These are phyloP conservation scores for Gobiocypris rarus DNA, from an alignment of 2,113 vertebrate species.

Conservation along the genomic window DNA sequence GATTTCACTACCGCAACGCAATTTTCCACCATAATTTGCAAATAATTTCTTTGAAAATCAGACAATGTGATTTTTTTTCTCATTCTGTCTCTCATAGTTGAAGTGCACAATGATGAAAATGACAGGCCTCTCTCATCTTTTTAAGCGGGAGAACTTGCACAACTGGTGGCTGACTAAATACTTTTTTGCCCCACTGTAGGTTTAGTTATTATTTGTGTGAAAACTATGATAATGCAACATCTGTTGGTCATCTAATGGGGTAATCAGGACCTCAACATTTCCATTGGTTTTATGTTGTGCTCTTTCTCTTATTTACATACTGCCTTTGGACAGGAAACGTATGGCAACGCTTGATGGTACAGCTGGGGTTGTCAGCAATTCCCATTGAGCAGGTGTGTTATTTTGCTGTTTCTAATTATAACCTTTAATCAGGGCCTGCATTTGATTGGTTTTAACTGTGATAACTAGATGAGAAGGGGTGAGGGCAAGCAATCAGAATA, in stretches of 20 bases:
- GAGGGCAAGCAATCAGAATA: conserved; percentile 65
- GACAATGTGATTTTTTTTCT: no score
- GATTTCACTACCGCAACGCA: no score
- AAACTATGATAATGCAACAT: not conserved
- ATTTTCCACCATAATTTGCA: no score
- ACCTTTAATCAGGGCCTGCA: conserved; percentile 65
- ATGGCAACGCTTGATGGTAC: conserved; percentile 23
- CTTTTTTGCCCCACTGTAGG: no score
- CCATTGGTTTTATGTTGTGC: not conserved
- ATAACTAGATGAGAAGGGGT: conserved; percentile 58
- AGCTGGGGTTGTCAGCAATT: conserved; percentile 49
- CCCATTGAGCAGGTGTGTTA: conserved; percentile 60
- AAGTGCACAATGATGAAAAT: no score
- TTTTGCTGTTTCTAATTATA: conserved; percentile 71
- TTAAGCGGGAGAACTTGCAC: no score
- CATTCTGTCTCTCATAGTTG: no score
- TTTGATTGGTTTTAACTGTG: conserved; percentile 69
- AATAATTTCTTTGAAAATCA: no score
- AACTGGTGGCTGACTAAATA: no score
- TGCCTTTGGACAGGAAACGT: conserved; percentile 22
- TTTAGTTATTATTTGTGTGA: not conserved
- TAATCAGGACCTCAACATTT: not conserved
- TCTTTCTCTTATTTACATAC: not conserved
- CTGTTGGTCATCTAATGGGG: not conserved
- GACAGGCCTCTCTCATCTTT: no score